Evolutionary conservation across 2,113 vertebrate species (phyloP), one percentile per base, ranked within the genome.

Genomic region (Trematomus loennbergii): DNA sequence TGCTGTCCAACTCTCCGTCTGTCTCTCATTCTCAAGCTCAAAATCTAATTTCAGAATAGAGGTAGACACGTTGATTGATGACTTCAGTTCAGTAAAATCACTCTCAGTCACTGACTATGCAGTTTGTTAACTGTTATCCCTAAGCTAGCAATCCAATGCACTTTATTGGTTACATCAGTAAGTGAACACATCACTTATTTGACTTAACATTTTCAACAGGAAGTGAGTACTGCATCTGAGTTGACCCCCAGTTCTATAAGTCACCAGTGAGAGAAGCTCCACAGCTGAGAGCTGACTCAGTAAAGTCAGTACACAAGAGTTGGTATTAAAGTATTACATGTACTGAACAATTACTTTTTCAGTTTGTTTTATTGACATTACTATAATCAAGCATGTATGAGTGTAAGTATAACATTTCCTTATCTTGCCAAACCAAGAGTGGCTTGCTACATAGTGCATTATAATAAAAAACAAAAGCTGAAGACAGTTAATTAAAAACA

Each of bases 1-100:
- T 20, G 57, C 65, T 62, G 49, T 68, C 62, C 87, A 50, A 67
- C 40, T 58, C 43, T 75, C 33, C 20, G 36, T 40, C 36, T 40
- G 45, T 25, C 33, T 71, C 20, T 52, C 46, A 40, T 25, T 50
- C 48, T 57, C 33, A 40, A 58, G 69, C 59, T 66, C 12, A 61
- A 68, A 73, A 20, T 25, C 55, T 54, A 25, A 13, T 52, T 62
- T 25, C 12, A 18, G 61, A 46, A 53, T 9, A 60, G 29, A 40
- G 29, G 29, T 12, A 10, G 29, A 36, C 62, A 36, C 52, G 29
- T 29, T 50, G 22, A 66, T 73, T 43, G 33, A 65, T 48, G 2
- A 15, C 16, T 33, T 11, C 17, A 64, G 61, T 46, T 64, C 13
- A 52, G 10, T 5, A 36, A 12, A 16, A 43, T 61, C 4, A 52